These are phyloP conservation scores for Sciurus niger DNA, from an alignment of 2,113 vertebrate species.

Conservation along the genomic window DNA sequence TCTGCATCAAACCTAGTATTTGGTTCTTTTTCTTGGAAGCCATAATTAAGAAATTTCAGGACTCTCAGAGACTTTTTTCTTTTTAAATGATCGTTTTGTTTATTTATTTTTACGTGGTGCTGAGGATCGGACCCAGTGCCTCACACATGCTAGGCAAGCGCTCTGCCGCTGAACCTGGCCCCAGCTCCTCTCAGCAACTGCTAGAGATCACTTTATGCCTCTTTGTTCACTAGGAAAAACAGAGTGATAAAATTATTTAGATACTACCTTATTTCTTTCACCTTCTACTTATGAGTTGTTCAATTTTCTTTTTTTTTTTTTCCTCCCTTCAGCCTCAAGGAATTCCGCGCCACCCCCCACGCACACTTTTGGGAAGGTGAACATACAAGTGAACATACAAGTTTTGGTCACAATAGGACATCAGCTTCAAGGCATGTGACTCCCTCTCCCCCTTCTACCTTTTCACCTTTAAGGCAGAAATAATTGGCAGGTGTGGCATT, in stretches of 20 bases:
- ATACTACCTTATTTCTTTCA: background rate
- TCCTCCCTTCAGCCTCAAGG: background rate
- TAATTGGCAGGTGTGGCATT: slow-evolving; percentile 26
- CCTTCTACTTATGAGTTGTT: background rate
- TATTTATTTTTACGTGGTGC: no score
- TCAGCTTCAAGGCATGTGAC: background rate
- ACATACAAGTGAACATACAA: background rate
- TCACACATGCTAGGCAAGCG: no score
- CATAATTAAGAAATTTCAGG: slow-evolving; percentile 48
- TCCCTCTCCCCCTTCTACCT: background rate
- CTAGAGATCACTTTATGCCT: background rate
- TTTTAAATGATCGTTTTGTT: no score
- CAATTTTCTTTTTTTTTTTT: background rate
- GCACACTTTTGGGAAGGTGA: background rate
- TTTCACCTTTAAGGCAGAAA: slow-evolving; percentile 25
- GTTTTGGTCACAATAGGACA: background rate
- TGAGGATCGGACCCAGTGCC: no score
- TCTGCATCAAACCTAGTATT: background rate
- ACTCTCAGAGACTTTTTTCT: background rate
- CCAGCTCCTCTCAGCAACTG: background rate
- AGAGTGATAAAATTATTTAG: background rate
- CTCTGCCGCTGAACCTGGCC: no score
- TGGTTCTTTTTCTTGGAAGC: background rate
- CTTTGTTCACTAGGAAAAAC: slow-evolving; percentile 50
- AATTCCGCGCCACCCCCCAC: background rate